Conservation (phyloP, 2,888 invertebrate species). For the Callyntrura sp. region DNA sequence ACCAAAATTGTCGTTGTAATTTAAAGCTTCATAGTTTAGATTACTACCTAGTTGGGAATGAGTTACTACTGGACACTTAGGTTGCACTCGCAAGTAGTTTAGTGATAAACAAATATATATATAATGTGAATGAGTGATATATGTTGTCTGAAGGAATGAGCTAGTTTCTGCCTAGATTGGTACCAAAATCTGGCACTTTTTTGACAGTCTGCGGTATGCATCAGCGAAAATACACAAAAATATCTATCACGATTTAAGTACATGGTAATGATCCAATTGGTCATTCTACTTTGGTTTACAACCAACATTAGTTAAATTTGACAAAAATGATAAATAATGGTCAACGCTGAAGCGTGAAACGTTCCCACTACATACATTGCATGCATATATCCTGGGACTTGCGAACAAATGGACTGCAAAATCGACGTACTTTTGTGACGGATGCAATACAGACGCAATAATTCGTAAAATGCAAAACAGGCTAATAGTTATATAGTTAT, state of each 20-base stretch:
- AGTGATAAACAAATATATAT: too few species aligned
- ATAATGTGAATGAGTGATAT: too few species aligned
- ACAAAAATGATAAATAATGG: neutral
- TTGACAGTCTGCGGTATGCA: neutral
- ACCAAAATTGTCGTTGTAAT: too few species aligned
- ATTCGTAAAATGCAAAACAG: constrained; percentile 36
- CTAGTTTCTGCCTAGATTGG: too few species aligned
- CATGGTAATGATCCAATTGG: neutral
- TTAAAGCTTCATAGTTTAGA: too few species aligned
- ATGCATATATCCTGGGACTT: neutral
- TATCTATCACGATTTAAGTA: neutral
- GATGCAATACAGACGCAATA: neutral
- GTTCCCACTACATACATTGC: neutral
- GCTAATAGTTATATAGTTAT: constrained; percentile 20
- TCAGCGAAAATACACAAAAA: neutral
- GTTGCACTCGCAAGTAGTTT: too few species aligned
- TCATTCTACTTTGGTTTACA: too few species aligned
- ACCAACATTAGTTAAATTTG: neutral
- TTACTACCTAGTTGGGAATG: too few species aligned
- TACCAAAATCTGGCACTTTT: neutral
- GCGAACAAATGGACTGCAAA: constrained; percentile 4
- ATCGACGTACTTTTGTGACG: neutral
- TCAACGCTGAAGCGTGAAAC: neutral
- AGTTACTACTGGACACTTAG: too few species aligned
- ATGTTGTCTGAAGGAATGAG: too few species aligned